Evolutionary conservation across 2,797 vertebrate species (phyloP), one percentile per base, ranked within the genome.

Genomic region (Aplochiton taeniatus): DNA sequence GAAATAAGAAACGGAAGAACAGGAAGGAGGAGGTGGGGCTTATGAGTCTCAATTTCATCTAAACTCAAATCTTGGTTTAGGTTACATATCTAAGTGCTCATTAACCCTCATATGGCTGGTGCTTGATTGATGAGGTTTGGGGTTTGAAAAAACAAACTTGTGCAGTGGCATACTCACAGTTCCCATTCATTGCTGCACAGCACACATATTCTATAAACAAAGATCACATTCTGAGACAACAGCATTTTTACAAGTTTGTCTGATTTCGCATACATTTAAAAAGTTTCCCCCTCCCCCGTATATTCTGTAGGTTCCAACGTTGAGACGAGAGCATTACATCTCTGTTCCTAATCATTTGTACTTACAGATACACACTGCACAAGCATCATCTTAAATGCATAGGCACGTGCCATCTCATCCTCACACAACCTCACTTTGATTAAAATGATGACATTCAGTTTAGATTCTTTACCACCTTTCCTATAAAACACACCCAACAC

Each of bases 121-220:
- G 72, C 31, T 18, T 58, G 73, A 82, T 72, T 56, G 63, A 72
- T 68, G 68, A 61, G 31, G 31, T 6, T 31, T 0, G 43, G 46
- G 14, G 64, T 72, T 76, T n/a, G 31, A 64, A 70, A 76, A 75
- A 76, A 80, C 48, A 74, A 68, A 63, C 63, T 72, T 80, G 73
- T 83, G 67, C 70, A 82, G 78, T 72, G 69, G 75, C 66, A 57
- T 66, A 72, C 72, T 77, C 68, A 64, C 72, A 68, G 74, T 68
- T 74, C 46, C 68, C 63, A 68, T 58, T 64, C 69, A 72, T 63
- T 79, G 53, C 55, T 48, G 50, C 65, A 72, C 66, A 45, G 17
- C 70, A 68, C 18, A 71, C 55, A n/a, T n/a, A 68, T 65, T 76
- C 47, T 51, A 58, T 75, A 68, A 57, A 61, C 52, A 71, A 57